A percentile compares a stretch with the other conserved stretches of the same genome.
These are phyloP conservation scores for Cephalopachus bancanus DNA, from an alignment of 2,797 vertebrate genomes.

Conservation along the genomic window DNA sequence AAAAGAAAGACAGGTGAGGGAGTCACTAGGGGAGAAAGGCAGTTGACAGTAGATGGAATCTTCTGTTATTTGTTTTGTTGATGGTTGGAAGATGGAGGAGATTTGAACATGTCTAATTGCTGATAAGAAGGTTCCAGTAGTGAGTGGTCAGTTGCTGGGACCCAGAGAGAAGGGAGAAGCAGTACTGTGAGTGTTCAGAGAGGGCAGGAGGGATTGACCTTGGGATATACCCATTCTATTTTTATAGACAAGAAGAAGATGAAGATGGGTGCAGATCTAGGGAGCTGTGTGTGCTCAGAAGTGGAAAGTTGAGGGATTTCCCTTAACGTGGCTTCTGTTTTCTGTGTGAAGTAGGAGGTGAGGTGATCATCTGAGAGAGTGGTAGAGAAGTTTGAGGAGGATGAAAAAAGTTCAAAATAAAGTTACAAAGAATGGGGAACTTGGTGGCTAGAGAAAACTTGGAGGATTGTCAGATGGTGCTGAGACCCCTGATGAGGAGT, in stretches of 20 bases:
- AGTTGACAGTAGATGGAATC: neutral
- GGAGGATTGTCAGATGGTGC: neutral
- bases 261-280: neutral
- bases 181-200: neutral
- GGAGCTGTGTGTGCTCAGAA: neutral
- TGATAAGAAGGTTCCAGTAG: neutral
- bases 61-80: neutral
- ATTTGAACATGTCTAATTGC: neutral
- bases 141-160: too few relatives aligned
- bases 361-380: neutral
- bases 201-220: neutral
- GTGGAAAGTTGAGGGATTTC: neutral
- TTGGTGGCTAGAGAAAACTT: neutral
- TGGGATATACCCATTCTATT: neutral
- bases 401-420: neutral
- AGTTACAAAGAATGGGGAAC: neutral
- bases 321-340: neutral
- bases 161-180: neutral
- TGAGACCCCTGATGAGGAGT: neutral
- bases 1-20: slow-evolving; percentile 13
- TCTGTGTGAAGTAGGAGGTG: neutral
- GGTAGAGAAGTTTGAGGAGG: neutral
- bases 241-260: neutral
- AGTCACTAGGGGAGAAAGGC: neutral
- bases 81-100: neutral